Base-by-base conservation (phyloP, 2,113 vertebrate genomes). In the Numenius arquata region DNA sequence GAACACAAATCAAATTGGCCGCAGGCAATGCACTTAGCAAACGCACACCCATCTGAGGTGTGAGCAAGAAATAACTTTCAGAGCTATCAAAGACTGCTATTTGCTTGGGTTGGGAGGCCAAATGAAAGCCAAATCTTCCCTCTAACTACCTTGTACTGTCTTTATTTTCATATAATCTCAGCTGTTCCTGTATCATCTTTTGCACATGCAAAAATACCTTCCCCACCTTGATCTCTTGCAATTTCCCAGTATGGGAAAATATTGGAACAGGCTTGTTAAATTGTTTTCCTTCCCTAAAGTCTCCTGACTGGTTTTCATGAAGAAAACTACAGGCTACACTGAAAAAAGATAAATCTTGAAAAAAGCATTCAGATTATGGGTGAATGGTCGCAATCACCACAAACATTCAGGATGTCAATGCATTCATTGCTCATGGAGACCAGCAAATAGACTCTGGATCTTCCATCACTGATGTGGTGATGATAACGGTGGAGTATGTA, bases 91-190 rank as follows among this genome's bases (percentile, higher is more conserved):
- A 96, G 79, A 36, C 53, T 89, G 53, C 73, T 89, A 9, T 92
- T 90, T 89, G 86, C 38, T 90, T 84, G 40, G 65, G 36, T 61
- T 94, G 22, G 30, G 84, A 95, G 77, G 89, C 92, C 73, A 94
- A 81, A 73, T 0, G 3, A 90, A 82, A 87, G 52, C 85, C 73
- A 91, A 27, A 38, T 66, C 65, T 68, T 90, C 45, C 70, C n/a
- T 90, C 77, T 93, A 76, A 53, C 36, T 89, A 59, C 48, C 29
- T 77, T 22, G n/a, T 71, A 15, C 63, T 61, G 16, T 43, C 72
- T 92, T 96, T 56, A 18, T 32, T 95, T 94, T 90, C 83, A 83
- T 96, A 55, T 53, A 11, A 75, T 87, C 76, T 94, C 85, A 93
- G 83, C 68, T 95, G 77, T 82, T 84, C 50, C 66, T 84, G 2